Evolutionary conservation across 2,797 vertebrate genomes (phyloP), one percentile per base, ranked within the genome.

Genomic region (Siniperca obscura): DNA sequence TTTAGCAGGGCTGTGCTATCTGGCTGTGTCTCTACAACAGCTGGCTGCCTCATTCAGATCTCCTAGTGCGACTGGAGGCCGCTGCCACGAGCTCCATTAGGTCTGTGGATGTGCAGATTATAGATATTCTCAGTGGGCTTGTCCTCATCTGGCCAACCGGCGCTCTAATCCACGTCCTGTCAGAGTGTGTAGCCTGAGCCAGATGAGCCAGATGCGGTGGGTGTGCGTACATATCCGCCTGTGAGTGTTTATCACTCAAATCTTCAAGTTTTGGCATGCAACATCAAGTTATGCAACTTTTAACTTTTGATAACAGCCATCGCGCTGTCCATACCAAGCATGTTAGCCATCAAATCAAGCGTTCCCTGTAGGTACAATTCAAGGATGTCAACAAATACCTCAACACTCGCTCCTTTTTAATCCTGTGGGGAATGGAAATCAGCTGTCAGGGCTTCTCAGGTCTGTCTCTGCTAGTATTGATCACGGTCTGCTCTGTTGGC

Each of bases 131-230:
- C 83, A 36, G 30, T 46, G 70, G 88, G 78, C 78, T 79, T 78
- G 89, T 90, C 86, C 85, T 91, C 71, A 21, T 69, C 36, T 44
- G 73, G 70, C 80, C 76, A 62, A 59, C 64, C 34, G 13, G 25
- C 12, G 14, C 77, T 55, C 81, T 92, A 93, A 94, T 93, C 90
- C 88, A 91, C 91, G 90, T 91, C 92, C 91, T 90, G 92, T 87
- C 57, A 75, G 76, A 62, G 55, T 70, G 69, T 62, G 78, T 16
- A 25, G 80, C 70, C 78, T 36, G 62, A 74, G 57, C 78, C 88
- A 89, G 90, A 90, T 78, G 80, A 83, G 83, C 83, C 91, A 93
- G 86, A 90, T 91, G 91, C 84, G 82, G 57, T 60, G 74, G 48
- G 30, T 44, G 62, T 70, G 44, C 16, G 6, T 57, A 50, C 22